phyloP scores from a whole-genome alignment of 2,888 invertebrate genomes.

The Drosophila subsilvestris region DNA sequence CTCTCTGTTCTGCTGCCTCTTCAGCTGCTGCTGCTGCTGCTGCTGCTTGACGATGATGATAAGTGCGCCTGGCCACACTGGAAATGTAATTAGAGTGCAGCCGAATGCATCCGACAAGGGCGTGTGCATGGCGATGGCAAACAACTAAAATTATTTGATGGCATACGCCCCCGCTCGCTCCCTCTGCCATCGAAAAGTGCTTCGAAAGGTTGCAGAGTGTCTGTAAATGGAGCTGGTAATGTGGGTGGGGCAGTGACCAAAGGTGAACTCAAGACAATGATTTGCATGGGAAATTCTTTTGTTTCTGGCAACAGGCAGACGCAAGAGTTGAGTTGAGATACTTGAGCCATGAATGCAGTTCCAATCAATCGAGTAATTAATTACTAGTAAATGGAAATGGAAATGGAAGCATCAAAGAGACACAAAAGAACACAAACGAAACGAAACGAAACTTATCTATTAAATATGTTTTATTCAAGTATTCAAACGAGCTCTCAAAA shows the following conservation, averaged over 20 bases:
- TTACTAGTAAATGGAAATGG: no score
- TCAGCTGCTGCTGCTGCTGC: constrained; percentile 15
- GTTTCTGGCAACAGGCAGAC: neutral
- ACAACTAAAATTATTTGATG: neutral
- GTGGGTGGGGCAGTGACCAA: neutral
- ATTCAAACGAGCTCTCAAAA: no score
- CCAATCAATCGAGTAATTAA: neutral
- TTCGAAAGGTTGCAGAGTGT: neutral
- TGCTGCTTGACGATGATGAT: constrained; percentile 48
- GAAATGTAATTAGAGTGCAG: constrained; percentile 73
- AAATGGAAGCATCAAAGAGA: no score
- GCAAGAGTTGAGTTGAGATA: no score
- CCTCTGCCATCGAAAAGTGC: neutral
- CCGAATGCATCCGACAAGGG: constrained; percentile 63
- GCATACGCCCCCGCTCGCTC: neutral
- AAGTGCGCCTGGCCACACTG: constrained; percentile 63
- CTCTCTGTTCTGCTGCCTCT: neutral
- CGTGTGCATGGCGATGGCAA: constrained; percentile 1
- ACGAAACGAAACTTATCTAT: no score
- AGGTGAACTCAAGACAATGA: neutral
- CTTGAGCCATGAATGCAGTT: no score
- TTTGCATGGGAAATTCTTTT: neutral
- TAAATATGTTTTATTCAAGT: no score
- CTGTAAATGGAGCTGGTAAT: neutral
- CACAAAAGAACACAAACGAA: no score